Evolutionary conservation across 2,888 invertebrate species (phyloP), one percentile per base, ranked within the genome.

Genomic region (Pteria penguin): DNA sequence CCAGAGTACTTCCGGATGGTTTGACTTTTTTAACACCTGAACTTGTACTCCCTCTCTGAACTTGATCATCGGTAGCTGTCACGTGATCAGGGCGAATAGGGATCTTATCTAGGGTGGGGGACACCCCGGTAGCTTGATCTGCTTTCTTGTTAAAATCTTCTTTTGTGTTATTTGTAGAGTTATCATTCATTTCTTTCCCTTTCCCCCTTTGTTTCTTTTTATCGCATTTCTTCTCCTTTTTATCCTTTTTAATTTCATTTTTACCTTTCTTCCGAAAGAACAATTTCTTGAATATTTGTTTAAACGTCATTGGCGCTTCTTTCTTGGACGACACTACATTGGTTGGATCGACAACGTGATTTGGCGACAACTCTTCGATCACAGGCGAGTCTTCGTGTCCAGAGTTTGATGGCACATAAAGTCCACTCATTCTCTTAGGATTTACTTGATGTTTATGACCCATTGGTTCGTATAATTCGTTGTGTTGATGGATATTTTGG

Each of bases 371-470:
- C 27, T 60, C 60, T 14, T 18, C 27, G 27, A 60, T 60, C 24
- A 18, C 27, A 3, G 27, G 27, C 2, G 60, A 26, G 4, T 14
- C 24, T 8, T 18, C 14, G 11, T 18, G 14, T 8, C 14, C 24
- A n/a, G 60, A 26, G 32, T 68, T 68, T 29, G 68, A 68, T 24
- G 68, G 68, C 57, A 68, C 57, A 68, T 68, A 68, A 24, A 55
- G 31, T 18, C 68, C 60, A 45, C 45, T 45, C 45, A 45, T 45
- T 45, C 45, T 0, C 45, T 45, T 45, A 14, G 18, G 45, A 14
- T 45, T 45, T 14, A 18, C 45, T 14, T 45, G 45, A n/a, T n/a
- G n/a, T n/a, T n/a, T n/a, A n/a, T n/a, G n/a, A 0, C 45, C 45
- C 18, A 18, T 8, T 1, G 45, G 18, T 18, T 45, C 45, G 8